Conservation (phyloP, 2,888 invertebrate species). For the Microplitis manilae region DNA sequence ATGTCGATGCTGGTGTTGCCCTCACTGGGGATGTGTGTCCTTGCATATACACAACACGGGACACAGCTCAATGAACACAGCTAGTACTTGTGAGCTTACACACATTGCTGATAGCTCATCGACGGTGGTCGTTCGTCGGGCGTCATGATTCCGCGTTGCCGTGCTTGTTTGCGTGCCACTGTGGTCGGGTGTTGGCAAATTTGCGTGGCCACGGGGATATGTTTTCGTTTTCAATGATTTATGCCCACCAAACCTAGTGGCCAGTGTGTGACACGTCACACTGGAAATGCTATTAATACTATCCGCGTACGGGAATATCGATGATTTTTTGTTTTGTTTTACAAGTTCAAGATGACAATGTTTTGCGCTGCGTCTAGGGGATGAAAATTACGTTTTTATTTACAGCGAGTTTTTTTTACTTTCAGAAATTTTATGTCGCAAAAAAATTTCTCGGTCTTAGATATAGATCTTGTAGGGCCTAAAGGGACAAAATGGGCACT, state of each 20-base stretch:
- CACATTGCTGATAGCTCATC: slow-evolving; percentile 25
- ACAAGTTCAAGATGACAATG: background rate
- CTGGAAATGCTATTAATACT: slow-evolving; percentile 34
- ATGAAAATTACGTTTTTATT: background rate
- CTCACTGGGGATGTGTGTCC: background rate
- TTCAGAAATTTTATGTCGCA: too few relatives aligned
- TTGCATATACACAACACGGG: slow-evolving; percentile 36
- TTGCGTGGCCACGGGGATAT: slow-evolving; percentile 70
- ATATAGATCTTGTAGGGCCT: too few relatives aligned
- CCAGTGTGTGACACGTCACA: slow-evolving; percentile 50
- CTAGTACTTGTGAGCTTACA: slow-evolving; percentile 44
- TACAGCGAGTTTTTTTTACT: too few relatives aligned
- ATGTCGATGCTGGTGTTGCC: background rate
- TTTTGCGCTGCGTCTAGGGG: background rate
- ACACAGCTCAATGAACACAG: background rate
- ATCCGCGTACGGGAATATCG: slow-evolving; percentile 37
- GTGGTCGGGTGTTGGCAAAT: slow-evolving; percentile 71
- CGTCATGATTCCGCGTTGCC: slow-evolving; percentile 68
- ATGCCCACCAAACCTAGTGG: slow-evolving; percentile 65
- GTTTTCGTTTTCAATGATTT: slow-evolving; percentile 72
- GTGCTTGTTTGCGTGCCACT: slow-evolving; percentile 70
- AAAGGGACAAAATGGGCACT: too few relatives aligned
- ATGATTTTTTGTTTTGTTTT: slow-evolving; percentile 42
- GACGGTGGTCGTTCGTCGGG: slow-evolving; percentile 54
- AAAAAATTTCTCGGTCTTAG: too few relatives aligned